Conservation (phyloP, 2,797 vertebrate species). For the Poeciliopsis presidionis region DNA sequence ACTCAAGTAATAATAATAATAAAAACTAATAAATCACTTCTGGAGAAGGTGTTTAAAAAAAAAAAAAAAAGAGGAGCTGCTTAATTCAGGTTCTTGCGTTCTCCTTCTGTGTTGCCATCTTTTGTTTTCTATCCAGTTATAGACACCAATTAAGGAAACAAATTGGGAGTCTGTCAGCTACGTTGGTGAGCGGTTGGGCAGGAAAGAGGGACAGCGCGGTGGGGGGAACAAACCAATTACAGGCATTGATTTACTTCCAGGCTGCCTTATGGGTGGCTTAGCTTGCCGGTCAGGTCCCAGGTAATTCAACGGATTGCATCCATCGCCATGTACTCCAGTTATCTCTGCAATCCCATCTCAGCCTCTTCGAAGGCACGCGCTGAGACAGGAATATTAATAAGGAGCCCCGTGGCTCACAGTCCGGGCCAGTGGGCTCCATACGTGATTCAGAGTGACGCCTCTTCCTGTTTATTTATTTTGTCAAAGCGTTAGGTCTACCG, state of each 20-base stretch:
- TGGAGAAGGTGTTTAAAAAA: neutral
- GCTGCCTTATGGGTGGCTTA: conserved; percentile 64
- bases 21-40: neutral
- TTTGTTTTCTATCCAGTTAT: conserved; percentile 45
- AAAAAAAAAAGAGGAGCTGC: conserved; percentile 1
- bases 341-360: conserved; percentile 75
- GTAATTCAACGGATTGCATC: conserved; percentile 77
- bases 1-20: neutral
- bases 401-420: conserved; percentile 52
- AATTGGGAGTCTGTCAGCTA: conserved; percentile 56
- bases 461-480: conserved; percentile 23
- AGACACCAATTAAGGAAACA: conserved; percentile 54
- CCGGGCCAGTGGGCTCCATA: conserved; percentile 45
- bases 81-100: conserved; percentile 14
- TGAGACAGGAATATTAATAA: conserved; percentile 81
- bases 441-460: conserved; percentile 58
- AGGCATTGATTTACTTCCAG: conserved; percentile 70
- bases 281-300: conserved; percentile 78
- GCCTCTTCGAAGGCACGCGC: conserved; percentile 67
- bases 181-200: conserved; percentile 38
- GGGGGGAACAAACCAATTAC: conserved; percentile 68
- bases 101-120: conserved; percentile 21
- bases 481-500: conserved; percentile 23
- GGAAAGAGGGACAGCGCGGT: neutral
- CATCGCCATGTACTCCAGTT: conserved; percentile 74